phyloP scores from a whole-genome alignment of 2,888 invertebrate genomes.

The Anarsia innoxiella region DNA sequence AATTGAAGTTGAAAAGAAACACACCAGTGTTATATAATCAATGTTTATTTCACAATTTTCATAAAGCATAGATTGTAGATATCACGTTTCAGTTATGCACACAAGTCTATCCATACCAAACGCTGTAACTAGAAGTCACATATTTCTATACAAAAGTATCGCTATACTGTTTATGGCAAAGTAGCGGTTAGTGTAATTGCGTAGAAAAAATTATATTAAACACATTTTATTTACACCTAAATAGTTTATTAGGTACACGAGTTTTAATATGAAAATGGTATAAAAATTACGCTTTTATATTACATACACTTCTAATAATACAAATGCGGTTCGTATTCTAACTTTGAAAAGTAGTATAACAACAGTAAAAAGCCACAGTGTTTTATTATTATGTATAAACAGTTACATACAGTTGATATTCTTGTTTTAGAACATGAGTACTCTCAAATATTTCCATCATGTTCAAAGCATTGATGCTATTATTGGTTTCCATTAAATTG shows the following conservation, averaged over 20 bases:
- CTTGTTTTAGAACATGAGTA: constrained; percentile 5
- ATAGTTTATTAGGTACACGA: constrained; percentile 69
- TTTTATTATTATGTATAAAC: constrained; percentile 55
- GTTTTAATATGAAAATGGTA: constrained; percentile 73
- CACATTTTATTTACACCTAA: constrained; percentile 64
- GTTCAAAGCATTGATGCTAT: too few relatives aligned
- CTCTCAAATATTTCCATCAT: too few relatives aligned
- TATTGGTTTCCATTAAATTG: too few relatives aligned
- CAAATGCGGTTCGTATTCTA: constrained; percentile 66
- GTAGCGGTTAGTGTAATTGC: constrained; percentile 67
- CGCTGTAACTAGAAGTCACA: constrained; percentile 55
- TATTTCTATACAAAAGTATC: constrained; percentile 66
- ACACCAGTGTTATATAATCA: constrained; percentile 35
- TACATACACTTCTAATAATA: constrained; percentile 63
- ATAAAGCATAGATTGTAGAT: constrained; percentile 75
- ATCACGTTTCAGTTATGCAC: constrained; percentile 74
- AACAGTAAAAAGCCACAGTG: constrained; percentile 67
- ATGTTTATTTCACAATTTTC: constrained; percentile 71
- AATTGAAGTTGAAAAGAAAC: too few relatives aligned
- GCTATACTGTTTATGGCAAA: constrained; percentile 54
- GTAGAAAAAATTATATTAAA: constrained; percentile 69
- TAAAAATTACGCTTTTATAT: constrained; percentile 74
- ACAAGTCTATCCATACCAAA: constrained; percentile 66
- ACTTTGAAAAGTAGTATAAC: constrained; percentile 71
- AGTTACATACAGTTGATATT: constrained; percentile 40